Evolutionary conservation across 2,113 vertebrate genomes (phyloP).

Genomic region (Sylvia atricapilla): DNA sequence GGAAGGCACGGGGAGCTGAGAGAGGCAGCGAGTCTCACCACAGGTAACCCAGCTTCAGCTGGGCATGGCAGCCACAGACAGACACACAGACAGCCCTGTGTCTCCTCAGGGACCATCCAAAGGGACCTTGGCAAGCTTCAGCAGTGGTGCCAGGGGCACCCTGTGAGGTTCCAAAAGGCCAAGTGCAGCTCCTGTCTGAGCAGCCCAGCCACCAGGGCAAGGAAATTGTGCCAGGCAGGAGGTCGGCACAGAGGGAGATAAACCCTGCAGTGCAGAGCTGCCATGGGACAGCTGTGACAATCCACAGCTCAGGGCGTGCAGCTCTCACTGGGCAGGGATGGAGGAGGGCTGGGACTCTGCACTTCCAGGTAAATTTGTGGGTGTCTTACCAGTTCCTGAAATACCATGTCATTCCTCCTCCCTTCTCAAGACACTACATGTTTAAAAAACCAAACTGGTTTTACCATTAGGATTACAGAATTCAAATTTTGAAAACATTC

Average conservation of each 20-base stretch:
- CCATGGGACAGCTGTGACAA: neutral
- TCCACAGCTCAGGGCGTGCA: accelerated
- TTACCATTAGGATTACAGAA: neutral
- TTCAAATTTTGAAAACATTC: neutral
- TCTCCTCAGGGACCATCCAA: too few relatives aligned
- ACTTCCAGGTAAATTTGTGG: accelerated
- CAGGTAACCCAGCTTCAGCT: neutral
- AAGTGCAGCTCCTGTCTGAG: neutral
- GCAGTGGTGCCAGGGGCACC: neutral
- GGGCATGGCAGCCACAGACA: neutral
- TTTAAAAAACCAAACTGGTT: neutral
- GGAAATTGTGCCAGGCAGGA: neutral
- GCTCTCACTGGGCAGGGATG: neutral
- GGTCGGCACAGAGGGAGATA: neutral
- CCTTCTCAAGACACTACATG: too few relatives aligned
- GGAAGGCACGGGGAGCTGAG: too few relatives aligned
- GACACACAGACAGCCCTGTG: neutral
- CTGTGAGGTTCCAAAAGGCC: neutral
- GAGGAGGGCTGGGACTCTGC: neutral
- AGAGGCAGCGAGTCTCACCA: too few relatives aligned
- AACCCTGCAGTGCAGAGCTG: neutral
- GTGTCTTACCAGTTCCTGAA: accelerated
- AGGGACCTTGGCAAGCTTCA: neutral
- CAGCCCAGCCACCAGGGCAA: neutral
- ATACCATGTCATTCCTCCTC: neutral